Percentiles rank a stretch among this genome's conserved stretches.
Conservation (phyloP, 2,888 invertebrate species). For the Globia sparganii region DNA sequence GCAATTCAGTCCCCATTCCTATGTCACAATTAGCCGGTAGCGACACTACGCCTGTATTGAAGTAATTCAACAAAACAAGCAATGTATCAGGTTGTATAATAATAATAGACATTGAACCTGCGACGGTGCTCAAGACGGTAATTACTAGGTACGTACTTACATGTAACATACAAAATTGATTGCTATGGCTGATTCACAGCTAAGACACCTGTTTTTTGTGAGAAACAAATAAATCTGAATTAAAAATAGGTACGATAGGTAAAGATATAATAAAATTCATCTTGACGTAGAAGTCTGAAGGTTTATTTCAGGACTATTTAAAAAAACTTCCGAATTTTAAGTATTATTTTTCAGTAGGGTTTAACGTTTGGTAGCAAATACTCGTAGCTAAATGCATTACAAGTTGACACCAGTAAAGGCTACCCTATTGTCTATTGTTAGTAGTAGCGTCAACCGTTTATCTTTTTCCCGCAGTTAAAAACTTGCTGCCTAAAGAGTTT, state of each 20-base stretch:
- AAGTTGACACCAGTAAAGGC: slow-evolving; percentile 55
- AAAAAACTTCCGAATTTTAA: background rate
- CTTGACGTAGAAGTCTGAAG: background rate
- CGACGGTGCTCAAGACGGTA: slow-evolving; percentile 33
- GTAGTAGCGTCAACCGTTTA: slow-evolving; percentile 51
- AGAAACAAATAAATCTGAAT: slow-evolving; percentile 25
- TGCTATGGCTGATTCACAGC: slow-evolving; percentile 34
- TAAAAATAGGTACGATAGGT: background rate
- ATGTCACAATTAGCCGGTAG: slow-evolving; percentile 18
- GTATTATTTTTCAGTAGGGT: background rate
- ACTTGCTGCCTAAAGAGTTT: slow-evolving; percentile 20
- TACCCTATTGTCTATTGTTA: slow-evolving; percentile 56
- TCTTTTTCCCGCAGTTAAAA: slow-evolving; percentile 59
- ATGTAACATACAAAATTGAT: slow-evolving; percentile 43
- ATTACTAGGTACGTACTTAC: slow-evolving; percentile 57
- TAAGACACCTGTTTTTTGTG: slow-evolving; percentile 29
- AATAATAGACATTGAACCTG: slow-evolving; percentile 55
- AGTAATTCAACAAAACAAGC: slow-evolving; percentile 25
- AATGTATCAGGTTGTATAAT: slow-evolving; percentile 28
- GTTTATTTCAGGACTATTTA: background rate
- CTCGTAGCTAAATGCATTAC: slow-evolving; percentile 19
- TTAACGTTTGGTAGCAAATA: background rate
- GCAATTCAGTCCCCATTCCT: slow-evolving; percentile 15
- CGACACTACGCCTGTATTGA: slow-evolving; percentile 10
- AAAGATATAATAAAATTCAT: background rate